phyloP scores from a whole-genome alignment of 2,113 vertebrate genomes.

The Rhagologus leucostigma region DNA sequence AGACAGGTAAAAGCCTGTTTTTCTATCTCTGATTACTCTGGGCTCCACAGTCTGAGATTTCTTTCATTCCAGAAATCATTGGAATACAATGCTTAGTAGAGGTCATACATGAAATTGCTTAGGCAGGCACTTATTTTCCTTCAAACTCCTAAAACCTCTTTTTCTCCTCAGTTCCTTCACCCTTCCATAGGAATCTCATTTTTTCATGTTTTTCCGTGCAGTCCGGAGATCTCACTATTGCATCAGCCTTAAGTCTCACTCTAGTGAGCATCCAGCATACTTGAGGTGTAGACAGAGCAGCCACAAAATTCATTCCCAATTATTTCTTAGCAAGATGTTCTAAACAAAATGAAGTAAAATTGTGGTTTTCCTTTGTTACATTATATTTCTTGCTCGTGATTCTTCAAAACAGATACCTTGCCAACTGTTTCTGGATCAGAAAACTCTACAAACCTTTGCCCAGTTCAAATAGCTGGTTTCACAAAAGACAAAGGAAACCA shows the following conservation, averaged over 20 bases:
- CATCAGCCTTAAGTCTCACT: neutral
- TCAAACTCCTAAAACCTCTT: neutral
- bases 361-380: neutral
- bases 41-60: neutral
- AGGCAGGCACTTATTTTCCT: neutral
- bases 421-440: neutral
- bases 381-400: neutral
- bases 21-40: neutral
- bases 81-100: neutral
- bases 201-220: neutral
- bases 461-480: neutral
- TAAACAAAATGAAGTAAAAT: neutral
- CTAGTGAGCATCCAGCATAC: neutral
- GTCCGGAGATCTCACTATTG: neutral
- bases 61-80: neutral
- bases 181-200: neutral
- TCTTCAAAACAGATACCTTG: neutral
- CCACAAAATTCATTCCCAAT: neutral
- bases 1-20: neutral
- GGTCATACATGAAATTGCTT: neutral
- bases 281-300: neutral
- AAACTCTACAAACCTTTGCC: neutral
- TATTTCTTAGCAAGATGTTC: neutral
- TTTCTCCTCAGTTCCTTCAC: neutral
- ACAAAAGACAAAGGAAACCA: conserved; percentile 2